Conservation (phyloP, 2,888 invertebrate genomes). For the Adelognathus sp. region DNA sequence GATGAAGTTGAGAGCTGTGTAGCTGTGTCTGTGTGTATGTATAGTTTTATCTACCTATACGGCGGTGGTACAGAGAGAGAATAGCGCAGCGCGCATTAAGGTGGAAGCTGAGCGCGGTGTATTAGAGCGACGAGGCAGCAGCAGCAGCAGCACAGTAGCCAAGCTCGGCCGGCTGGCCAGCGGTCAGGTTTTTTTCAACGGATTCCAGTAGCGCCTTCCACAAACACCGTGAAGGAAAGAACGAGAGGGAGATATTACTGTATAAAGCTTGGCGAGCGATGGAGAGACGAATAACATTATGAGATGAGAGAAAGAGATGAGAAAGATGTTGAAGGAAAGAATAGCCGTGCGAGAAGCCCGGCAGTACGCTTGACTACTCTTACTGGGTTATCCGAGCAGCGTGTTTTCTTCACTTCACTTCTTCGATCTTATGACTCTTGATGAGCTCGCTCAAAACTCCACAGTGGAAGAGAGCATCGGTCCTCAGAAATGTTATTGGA, state of each 20-base stretch:
- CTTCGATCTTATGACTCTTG: no score
- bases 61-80: neutral
- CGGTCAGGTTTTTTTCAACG: conserved; percentile 76
- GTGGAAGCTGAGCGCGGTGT: conserved; percentile 7
- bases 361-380: conserved; percentile 69
- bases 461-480: no score
- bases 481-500: no score
- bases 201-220: conserved; percentile 79
- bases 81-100: conserved; percentile 7
- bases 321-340: conserved; percentile 9
- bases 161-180: conserved; percentile 76
- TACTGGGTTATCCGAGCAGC: conserved; percentile 73
- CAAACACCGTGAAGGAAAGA: conserved; percentile 72
- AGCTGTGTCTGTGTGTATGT: neutral
- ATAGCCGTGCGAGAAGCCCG: conserved; percentile 51
- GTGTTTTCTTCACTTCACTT: conserved; percentile 62
- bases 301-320: conserved; percentile 33
- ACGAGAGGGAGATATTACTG: conserved; percentile 17
- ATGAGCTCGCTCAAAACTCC: no score
- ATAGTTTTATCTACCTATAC: neutral
- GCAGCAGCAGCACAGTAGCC: conserved; percentile 74
- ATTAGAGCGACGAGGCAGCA: conserved; percentile 41
- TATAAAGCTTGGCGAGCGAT: conserved; percentile 35
- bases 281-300: conserved; percentile 49
- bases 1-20: conserved; percentile 7